Evolutionary conservation across 2,888 invertebrate genomes (phyloP), one percentile per base, ranked within the genome.

Genomic region (Amphipoea oculea): DNA sequence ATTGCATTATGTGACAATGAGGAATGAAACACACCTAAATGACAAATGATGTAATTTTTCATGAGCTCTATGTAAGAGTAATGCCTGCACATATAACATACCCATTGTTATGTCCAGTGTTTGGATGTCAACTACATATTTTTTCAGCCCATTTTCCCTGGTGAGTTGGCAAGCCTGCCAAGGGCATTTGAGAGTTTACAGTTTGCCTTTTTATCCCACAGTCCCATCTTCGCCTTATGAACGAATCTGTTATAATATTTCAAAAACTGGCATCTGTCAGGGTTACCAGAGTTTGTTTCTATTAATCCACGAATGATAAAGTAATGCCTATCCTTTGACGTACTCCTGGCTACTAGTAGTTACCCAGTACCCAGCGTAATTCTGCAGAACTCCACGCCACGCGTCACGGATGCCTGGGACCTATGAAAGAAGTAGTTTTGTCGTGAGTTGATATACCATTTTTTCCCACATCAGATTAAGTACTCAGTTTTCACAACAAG

Each of bases 21-120:
- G 51, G 42, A 78, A 70, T 12, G 54, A 54, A 68, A 69, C 12
- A 12, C 20, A 71, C 63, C 51, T 40, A 68, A 51, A 63, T 73
- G 54, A 85, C 42, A 76, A 73, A 73, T 81, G n/a, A 67, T 62
- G 54, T 70, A 82, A 84, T 60, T 23, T 85, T 81, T 65, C 40
- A 85, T 66, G 29, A 73, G 57, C 23, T 42, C 5, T 42, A 63
- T 60, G 29, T 42, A 40, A 62, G 1, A 40, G 40, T 57, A 29
- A 20, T 60, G 48, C 4, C 20, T 42, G 36, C 11, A 48, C 63
- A 45, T 20, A 40, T 23, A 20, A n/a, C 20, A 14, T 12, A 62
- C 1, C 23, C 14, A 51, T 62, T 69, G 29, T 45, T 81, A 45
- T 54, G 2, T 20, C 11, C 12, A 20, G 51, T 45, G 20, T 78